Evolutionary conservation across 1,140 invertebrate species (phyloP).

Genomic region (Panagrolaimus sp.): DNA sequence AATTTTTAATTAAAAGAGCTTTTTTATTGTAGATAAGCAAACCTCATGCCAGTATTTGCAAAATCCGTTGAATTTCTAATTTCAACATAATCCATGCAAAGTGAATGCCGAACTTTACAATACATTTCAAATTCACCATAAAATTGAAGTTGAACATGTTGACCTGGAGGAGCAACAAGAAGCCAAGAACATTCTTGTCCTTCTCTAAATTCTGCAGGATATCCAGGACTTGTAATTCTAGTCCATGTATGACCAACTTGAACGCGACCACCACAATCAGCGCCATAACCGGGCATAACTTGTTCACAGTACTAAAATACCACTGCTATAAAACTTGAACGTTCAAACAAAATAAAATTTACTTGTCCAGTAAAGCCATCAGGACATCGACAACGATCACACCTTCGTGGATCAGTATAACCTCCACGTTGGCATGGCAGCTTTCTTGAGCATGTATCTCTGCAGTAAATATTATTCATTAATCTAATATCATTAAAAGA

Average conservation of each 20-base stretch:
- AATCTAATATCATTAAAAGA: slow-evolving; percentile 58
- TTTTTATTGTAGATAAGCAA: no score
- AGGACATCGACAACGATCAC: slow-evolving; percentile 56
- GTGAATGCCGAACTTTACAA: slow-evolving; percentile 51
- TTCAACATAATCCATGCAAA: slow-evolving; percentile 58
- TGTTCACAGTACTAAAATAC: slow-evolving; percentile 47
- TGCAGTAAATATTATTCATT: slow-evolving; percentile 58
- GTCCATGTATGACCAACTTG: slow-evolving; percentile 39
- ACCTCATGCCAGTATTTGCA: slow-evolving; percentile 58
- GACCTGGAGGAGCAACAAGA: slow-evolving; percentile 44
- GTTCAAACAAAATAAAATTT: no score
- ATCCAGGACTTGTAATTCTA: slow-evolving; percentile 43
- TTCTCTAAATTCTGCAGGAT: slow-evolving; percentile 53
- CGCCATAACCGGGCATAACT: slow-evolving; percentile 57
- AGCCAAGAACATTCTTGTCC: slow-evolving; percentile 58
- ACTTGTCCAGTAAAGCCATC: slow-evolving; percentile 55
- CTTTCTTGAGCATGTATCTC: slow-evolving; percentile 43
- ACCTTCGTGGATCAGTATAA: slow-evolving; percentile 53
- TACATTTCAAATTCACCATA: slow-evolving; percentile 58
- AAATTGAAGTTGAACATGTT: slow-evolving; percentile 53
- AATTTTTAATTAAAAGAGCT: no score
- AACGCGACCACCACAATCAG: slow-evolving; percentile 51
- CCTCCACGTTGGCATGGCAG: slow-evolving; percentile 55
- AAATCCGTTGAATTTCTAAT: slow-evolving; percentile 57
- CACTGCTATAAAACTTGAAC: no score